phyloP scores from a whole-genome alignment of 2,113 vertebrate genomes.

The Actenoides lindsayi region DNA sequence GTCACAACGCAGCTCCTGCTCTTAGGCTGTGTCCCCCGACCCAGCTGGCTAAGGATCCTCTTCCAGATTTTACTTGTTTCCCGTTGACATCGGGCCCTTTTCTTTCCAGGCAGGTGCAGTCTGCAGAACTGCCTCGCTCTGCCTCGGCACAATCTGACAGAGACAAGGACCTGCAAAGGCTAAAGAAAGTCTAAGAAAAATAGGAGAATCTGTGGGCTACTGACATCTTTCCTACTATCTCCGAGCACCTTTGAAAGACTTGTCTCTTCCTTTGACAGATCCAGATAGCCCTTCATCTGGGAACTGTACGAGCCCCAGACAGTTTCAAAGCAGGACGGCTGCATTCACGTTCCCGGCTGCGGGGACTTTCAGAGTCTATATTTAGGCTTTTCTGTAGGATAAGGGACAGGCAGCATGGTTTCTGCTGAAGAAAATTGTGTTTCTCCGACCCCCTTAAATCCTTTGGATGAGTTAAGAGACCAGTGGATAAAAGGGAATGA shows the following conservation, averaged over 20 bases:
- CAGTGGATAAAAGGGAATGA: conserved; percentile 57
- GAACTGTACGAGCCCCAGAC: conserved; percentile 12
- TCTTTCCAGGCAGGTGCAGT: not conserved
- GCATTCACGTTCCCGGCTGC: not conserved
- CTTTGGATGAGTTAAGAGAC: conserved; percentile 57
- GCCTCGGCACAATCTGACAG: not conserved
- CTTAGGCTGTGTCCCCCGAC: not conserved
- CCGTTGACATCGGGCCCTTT: not conserved
- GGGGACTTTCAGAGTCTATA: conserved; percentile 39
- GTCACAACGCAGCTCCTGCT: not conserved
- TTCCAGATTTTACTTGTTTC: not conserved
- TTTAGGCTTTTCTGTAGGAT: conserved; percentile 60
- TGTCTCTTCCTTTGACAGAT: conserved; percentile 18
- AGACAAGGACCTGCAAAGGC: not conserved
- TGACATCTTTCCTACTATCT: conserved; percentile 5
- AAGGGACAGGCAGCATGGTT: conserved; percentile 30
- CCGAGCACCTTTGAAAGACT: conserved; percentile 30
- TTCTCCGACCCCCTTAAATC: conserved; percentile 45
- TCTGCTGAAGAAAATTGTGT: conserved; percentile 34
- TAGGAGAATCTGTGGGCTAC: not conserved
- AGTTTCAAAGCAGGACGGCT: conserved; percentile 47
- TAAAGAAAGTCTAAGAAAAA: not conserved
- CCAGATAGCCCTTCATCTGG: conserved; percentile 35
- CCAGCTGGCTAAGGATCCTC: not conserved
- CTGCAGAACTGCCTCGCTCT: not conserved